A percentile compares a stretch with the other conserved stretches of the same genome.
Evolutionary conservation across 1,140 invertebrate genomes (phyloP).

Genomic region (Rhopalosiphum maidis): DNA sequence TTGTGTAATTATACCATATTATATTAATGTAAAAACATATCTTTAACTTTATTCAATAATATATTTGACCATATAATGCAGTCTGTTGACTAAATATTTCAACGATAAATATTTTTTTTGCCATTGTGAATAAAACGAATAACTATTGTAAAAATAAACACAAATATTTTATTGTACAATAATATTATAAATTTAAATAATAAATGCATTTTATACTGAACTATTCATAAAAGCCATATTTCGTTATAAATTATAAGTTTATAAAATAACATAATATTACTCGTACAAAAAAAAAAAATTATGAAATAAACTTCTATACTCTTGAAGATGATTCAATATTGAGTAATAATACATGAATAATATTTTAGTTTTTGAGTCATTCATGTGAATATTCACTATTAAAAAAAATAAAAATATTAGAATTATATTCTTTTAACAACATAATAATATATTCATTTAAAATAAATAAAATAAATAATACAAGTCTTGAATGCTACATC

Average conservation of each 20-base stretch:
- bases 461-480: too few species aligned
- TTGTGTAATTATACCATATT: not conserved
- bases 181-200: not conserved
- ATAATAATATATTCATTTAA: too few species aligned
- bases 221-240: not conserved
- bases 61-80: not conserved
- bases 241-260: not conserved
- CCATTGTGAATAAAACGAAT: not conserved
- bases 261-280: conserved; percentile 1
- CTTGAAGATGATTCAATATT: not conserved
- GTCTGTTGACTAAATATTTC: not conserved
- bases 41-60: not conserved
- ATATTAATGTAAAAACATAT: not conserved
- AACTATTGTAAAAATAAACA: not conserved
- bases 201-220: not conserved
- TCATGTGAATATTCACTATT: not conserved
- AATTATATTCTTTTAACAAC: not conserved
- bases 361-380: not conserved
- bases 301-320: not conserved
- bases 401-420: not conserved
- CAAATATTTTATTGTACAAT: not conserved
- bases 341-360: not conserved
- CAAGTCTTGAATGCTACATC: not conserved
- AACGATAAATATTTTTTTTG: not conserved
- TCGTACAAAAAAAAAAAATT: not conserved